Evolutionary conservation across 2,888 invertebrate genomes (phyloP), one percentile per base, ranked within the genome.

Genomic region (Conops quadrifasciatus): DNA sequence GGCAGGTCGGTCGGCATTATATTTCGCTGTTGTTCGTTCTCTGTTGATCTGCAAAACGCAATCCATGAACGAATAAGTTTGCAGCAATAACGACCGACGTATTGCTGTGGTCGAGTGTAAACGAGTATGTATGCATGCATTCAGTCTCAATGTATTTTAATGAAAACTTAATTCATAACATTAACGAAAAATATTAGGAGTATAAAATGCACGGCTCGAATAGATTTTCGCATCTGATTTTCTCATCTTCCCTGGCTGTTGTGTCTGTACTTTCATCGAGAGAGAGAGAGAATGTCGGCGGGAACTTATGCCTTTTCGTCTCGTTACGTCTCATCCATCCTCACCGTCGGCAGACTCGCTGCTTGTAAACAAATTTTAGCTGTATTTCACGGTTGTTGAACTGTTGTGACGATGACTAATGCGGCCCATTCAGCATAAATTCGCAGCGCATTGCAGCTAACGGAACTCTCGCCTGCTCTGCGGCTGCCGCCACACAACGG

Each of bases 371-470:
- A 68, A 68, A 68, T 47, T 62, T 67, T 28, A 62, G 68, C 36
- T 36, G 43, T 24, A 58, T 68, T 62, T 67, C 51, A 62, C 68
- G 68, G 68, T 68, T 68, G 62, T 68, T 68, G 68, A 68, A 68
- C 68, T 62, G 30, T 36, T 51, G 60, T 36, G 24, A 51, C 60
- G 68, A 68, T 68, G 68, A 68, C 68, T 68, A 68, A 68, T 68
- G 60, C 68, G 28, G 49, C 49, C n/a, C 68, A 43, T 68, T 60
- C 36, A 30, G 24, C 28, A 30, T 47, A 24, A 68, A 68, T 68
- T 36, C 68, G 30, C 26, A 62, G 62, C 62, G 51, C 26, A 26
- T 49, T 68, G 68, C 68, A 60, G 62, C n/a, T 68, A 68, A 68
- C 68, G 68, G 68, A 60, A 68, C 68, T 60, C 68, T 60, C 51